Base-by-base conservation (phyloP, 2,113 vertebrate genomes). In the Campylomormyrus tamandua region DNA sequence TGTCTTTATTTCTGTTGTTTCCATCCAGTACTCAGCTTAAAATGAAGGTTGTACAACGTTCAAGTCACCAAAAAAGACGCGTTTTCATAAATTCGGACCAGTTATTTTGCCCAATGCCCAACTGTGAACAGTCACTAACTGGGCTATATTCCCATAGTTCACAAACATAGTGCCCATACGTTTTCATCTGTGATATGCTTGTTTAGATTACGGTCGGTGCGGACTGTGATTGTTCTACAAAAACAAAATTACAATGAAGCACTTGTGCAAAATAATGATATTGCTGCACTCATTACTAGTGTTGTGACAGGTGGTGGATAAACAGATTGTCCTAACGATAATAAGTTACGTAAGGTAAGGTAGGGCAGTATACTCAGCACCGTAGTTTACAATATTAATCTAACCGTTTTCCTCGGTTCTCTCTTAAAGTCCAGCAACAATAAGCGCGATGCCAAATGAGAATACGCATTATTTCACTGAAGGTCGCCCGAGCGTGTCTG, bases 21-120 rank as follows among this genome's bases (percentile, higher is more conserved):
- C 62, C 62, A 70, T 70, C n/a, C 62, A 70, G 9, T 70, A 70
- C 27, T 70, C 10, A 31, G 10, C n/a, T 70, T 70, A 31, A 27
- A 66, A 27, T 66, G n/a, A 66, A 11, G 3, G 62, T 1, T 70
- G n/a, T 27, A 31, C 62, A 70, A 70, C 10, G 27, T 66, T 62
- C 7, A 62, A 9, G 2, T 70, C n/a, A 31, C n/a, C 62, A 31
- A 70, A 70, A 62, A 27, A 27, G 62, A 31, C 0, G 35, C 74
- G 6, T 3, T 6, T 39, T 77, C 1, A 19, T 77, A 80, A 80
- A 39, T 42, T 80, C 35, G 5, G 35, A 80, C 31, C 93, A 91
- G 90, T 91, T 46, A 88, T 52, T 91, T 94, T 92, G 92, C 91
- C 89, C 88, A 56, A 3, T 90, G 85, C 85, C 70, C 88, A 56